Evolutionary conservation across 2,113 vertebrate genomes (phyloP).

Genomic region (Colistium nudipinnis): DNA sequence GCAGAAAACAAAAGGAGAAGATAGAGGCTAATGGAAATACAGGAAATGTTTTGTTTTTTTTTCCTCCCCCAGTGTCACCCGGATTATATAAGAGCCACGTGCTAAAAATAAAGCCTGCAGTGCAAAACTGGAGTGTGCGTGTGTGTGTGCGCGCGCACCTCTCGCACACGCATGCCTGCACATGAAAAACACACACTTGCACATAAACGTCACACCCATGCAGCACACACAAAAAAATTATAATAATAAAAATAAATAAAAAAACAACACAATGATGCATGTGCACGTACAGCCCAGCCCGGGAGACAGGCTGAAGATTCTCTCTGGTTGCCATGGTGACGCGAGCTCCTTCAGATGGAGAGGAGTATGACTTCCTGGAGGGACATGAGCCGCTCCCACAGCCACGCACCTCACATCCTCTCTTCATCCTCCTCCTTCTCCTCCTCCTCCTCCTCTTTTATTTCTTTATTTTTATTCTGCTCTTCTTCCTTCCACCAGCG

Average conservation of each 20-base stretch:
- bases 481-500: not conserved
- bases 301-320: constrained; percentile 65
- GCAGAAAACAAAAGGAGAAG: constrained; percentile 34
- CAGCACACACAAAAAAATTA: too few species aligned
- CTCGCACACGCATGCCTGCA: constrained; percentile 50
- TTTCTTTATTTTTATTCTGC: not conserved
- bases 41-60: constrained; percentile 62
- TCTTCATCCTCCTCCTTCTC: not conserved
- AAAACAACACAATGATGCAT: constrained; percentile 54
- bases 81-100: constrained; percentile 84
- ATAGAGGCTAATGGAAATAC: constrained; percentile 58
- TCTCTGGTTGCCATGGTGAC: constrained; percentile 79
- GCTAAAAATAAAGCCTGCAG: constrained; percentile 84
- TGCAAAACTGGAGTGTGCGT: constrained; percentile 59
- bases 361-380: constrained; percentile 77
- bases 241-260: too few species aligned
- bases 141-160: constrained; percentile 15
- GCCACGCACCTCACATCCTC: constrained; percentile 34
- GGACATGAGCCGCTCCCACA: constrained; percentile 58
- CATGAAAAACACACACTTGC: constrained; percentile 26
- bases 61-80: constrained; percentile 81
- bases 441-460: constrained; percentile 1
- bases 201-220: too few species aligned
- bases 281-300: constrained; percentile 44
- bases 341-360: constrained; percentile 73